phyloP scores from a whole-genome alignment of 2,113 vertebrate species.

The Poeciliopsis turrubarensis region DNA sequence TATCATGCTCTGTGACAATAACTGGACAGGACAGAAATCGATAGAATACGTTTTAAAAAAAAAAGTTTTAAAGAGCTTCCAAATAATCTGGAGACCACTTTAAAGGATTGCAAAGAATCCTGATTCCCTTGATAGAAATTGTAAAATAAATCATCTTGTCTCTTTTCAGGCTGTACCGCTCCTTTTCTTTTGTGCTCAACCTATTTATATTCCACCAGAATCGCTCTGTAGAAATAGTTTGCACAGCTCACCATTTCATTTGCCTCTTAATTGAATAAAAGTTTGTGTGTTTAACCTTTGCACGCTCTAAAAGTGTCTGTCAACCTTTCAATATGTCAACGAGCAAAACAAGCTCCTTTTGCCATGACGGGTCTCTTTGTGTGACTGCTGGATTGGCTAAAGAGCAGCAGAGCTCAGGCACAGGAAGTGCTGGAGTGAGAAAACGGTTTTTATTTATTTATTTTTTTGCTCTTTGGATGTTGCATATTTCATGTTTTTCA shows the following conservation, averaged over 20 bases:
- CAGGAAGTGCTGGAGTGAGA: conserved; percentile 21
- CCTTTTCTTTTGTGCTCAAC: no score
- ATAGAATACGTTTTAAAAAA: no score
- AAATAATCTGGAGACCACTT: no score
- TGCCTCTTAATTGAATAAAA: not conserved
- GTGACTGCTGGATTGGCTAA: conserved; percentile 3
- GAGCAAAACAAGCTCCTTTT: conserved; percentile 8
- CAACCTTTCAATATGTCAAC: not conserved
- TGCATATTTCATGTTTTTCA: conserved; percentile 62
- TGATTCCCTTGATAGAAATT: no score
- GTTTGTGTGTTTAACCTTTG: not conserved
- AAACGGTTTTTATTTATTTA: conserved; percentile 1
- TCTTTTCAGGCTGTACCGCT: no score
- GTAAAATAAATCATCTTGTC: no score
- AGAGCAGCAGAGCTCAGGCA: not conserved
- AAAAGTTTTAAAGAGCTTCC: no score
- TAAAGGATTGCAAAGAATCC: no score
- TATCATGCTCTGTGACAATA: no score
- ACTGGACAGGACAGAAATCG: no score
- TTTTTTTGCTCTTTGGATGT: conserved; percentile 33
- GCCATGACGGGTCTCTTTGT: conserved; percentile 20
- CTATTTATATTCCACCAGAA: no score
- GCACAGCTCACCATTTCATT: not conserved
- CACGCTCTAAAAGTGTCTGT: not conserved
- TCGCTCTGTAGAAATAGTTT: not conserved